Base-by-base conservation (phyloP, 1,140 invertebrate genomes). In the Drosophila ficusphila region DNA sequence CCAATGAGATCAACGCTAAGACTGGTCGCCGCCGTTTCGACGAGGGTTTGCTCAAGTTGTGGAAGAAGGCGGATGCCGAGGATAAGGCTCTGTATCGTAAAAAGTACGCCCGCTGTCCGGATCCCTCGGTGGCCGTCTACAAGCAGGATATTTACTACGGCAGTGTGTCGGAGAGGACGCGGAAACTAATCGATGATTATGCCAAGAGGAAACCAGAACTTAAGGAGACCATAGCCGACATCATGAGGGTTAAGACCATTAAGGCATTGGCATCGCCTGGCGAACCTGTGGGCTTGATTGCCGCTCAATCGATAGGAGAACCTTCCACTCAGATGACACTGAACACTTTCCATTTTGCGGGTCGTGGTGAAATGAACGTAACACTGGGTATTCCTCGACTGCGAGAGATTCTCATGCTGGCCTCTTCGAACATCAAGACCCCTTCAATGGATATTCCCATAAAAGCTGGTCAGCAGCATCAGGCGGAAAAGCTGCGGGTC, bases 251-350 rank as follows among this genome's bases (percentile, higher is more conserved):
- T 9, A 98, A 97, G 92, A 93, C 94, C 27, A 94, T 98, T 82
- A 94, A 94, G 72, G 94, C 96, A 0, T 90, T 97, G 62, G 96
- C 95, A 41, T 94, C 95, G 12, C 97, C 98, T 1, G 99, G 99
- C 2, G 99, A 99, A 92, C 95, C 98, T 8, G 99, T 99, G 11
- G 99, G 99, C 19, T 91, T 99, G 18, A 92, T 99, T 51, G 98
- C 98, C 14, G 98, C 98, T 16, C 96, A 96, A 93, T 99, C 98
- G 6, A 96, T 99, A 75, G 98, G 98, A 60, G 99, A 99, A 92
- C 99, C 99, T 0, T 99, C 98, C 2, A 99, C 99, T 54, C 99
- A 99, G 93, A 99, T 99, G 99, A 99, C 99, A 77, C 92, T 99
- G 68, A 99, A 99, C 88, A 99, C 99, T 29, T 99, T 99, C 92